Base-by-base conservation (phyloP, 2,797 vertebrate genomes). In the Cyprinodon diabolis region DNA sequence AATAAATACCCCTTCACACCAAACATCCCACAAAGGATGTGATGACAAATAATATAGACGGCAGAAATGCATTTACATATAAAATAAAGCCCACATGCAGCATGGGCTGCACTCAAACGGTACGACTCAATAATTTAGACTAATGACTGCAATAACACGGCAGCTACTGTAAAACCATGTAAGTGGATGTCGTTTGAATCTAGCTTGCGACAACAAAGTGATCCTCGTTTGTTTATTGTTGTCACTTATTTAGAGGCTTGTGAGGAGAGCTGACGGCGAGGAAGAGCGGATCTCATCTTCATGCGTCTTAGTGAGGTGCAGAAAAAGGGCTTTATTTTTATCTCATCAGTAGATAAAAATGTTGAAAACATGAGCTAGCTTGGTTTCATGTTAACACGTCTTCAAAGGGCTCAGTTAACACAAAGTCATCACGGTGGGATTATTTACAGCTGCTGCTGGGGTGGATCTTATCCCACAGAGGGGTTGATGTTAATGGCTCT, bases 61-160 rank as follows among this genome's bases (percentile, higher is more conserved):
- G 45, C 86, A 75, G 77, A 84, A 88, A 83, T 83, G 77, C 85
- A 93, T 94, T 94, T 92, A 89, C 92, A 94, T 93, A 89, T 88
- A 93, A 93, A 93, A 92, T 89, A 93, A 92, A 93, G 67, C 74
- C 77, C 58, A 90, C 87, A 86, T 67, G 62, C 72, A 66, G 77
- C 71, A 21, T 66, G 47, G 72, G 89, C 75, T 58, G 76, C 78
- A 49, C 72, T 74, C 58, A 83, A 90, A 65, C 87, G 49, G 90
- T 90, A 91, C 86, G 86, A 87, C 79, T 88, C 84, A 82, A 90
- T 92, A 90, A 92, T 86, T 92, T 81, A 86, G 85, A 88, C 83
- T 85, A 86, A 92, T 90, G 90, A 88, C 87, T 86, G 87, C 86
- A 91, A 91, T 92, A 91, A 93, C 79, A 56, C 80, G 74, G 58